Base-by-base conservation (phyloP, 2,888 invertebrate species). In the Caradrina kadenii region DNA sequence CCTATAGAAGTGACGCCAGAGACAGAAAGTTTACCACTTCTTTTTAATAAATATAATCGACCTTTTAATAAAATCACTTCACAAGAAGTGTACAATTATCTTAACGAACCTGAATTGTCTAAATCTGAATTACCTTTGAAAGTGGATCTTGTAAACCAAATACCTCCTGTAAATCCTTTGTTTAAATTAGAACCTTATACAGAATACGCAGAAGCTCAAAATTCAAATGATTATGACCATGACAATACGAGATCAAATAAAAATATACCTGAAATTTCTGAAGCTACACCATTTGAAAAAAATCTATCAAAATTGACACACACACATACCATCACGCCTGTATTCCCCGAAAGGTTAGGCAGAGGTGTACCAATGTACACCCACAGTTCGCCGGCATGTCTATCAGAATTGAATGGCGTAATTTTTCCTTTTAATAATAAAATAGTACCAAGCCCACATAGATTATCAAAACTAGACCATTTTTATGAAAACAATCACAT, bases 401-500 rank as follows among this genome's bases (percentile, higher is more conserved):
- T 8, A 4, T 19, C 49, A 49, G 42, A 64, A 19, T 1, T 22
- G 0, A 17, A 73, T 22, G 31, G 10, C 22, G 1, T 55, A 0
- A 45, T 11, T 45, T 0, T 19, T 10, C 19, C 45, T n/a, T 35
- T 17, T 19, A 21, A 26, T 13, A 19, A 31, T 15, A 1, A 45
- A 5, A 21, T 35, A 0, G 0, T 2, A 6, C 31, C 22, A 13
- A 67, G 4, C 2, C 39, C 21, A 7, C 22, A 71, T 53, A 58
- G 0, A 8, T 6, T 53, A 42, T 31, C 53, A 21, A 42, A 52
- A 1, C 7, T 13, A 0, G 31, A 54, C 0, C 7, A 64, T 35
- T 79, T 79, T 1, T 69, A 64, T 42, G 22, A 10, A 0, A 64
- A 74, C 11, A 55, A 73, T 48, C 49, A 53, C 26, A 53, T 63